These are phyloP conservation scores for Neodontobutis hainanensis DNA, from an alignment of 2,113 vertebrate species.

Conservation along the genomic window DNA sequence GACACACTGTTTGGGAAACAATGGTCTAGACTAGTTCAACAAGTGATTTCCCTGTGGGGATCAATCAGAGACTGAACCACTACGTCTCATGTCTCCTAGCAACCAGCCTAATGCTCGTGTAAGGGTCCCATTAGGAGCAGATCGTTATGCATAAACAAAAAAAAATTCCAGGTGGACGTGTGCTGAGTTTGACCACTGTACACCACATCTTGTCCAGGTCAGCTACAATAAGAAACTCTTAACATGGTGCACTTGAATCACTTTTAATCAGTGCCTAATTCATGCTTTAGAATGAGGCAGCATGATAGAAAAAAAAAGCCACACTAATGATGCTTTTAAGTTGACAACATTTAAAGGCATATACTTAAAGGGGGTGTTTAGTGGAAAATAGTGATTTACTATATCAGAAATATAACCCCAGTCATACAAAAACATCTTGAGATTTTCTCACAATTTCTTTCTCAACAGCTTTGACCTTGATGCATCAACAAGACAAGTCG, in stretches of 20 bases:
- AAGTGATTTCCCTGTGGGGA: slow-evolving; percentile 17
- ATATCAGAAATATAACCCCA: neutral
- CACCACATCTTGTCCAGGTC: neutral
- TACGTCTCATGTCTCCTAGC: slow-evolving; percentile 21
- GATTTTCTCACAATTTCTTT: no score
- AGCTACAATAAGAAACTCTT: neutral
- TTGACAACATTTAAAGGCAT: neutral
- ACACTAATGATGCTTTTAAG: neutral
- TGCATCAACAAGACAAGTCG: neutral
- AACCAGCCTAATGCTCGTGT: neutral
- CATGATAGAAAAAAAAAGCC: neutral
- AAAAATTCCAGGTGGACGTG: rapidly evolving
- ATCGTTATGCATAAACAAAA: neutral
- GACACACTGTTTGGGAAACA: no score
- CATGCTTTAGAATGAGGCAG: neutral
- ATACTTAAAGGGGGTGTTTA: neutral
- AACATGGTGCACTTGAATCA: neutral
- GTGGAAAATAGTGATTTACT: neutral
- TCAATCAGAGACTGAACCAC: slow-evolving; percentile 25
- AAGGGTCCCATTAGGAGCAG: neutral
- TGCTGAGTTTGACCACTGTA: neutral
- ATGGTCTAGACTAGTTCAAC: neutral
- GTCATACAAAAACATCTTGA: no score
- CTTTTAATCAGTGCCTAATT: slow-evolving; percentile 15
- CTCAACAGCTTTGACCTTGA: neutral